Percentiles rank a stretch among this genome's conserved stretches.
Evolutionary conservation across 2,797 vertebrate species (phyloP).

Genomic region (Chelmon rostratus): DNA sequence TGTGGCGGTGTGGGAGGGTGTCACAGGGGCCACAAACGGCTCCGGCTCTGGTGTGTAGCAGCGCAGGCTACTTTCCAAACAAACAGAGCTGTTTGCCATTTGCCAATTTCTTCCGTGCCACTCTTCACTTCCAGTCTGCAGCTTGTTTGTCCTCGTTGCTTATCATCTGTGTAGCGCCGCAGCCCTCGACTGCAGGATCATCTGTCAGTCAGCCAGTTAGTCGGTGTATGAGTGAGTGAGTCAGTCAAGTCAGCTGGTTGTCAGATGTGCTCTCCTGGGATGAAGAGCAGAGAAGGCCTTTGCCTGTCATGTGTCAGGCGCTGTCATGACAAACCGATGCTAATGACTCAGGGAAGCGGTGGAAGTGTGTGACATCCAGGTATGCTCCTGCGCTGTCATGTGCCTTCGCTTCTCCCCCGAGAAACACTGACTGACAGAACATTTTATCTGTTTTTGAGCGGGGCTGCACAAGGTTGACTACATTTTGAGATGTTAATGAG

Average conservation of each 20-base stretch:
- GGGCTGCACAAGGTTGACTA: constrained; percentile 42
- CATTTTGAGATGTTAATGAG: constrained; percentile 67
- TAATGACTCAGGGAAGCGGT: constrained; percentile 63
- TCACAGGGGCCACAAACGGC: constrained; percentile 32
- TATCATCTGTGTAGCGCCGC: constrained; percentile 27
- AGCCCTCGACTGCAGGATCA: constrained; percentile 29
- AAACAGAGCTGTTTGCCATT: constrained; percentile 26
- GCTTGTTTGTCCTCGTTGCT: constrained; percentile 53
- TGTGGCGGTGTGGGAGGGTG: not conserved
- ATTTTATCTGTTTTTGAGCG: constrained; percentile 59
- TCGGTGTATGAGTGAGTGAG: constrained; percentile 54
- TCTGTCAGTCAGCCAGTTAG: constrained; percentile 59
- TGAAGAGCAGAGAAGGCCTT: constrained; percentile 53
- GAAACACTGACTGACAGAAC: constrained; percentile 60
- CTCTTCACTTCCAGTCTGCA: constrained; percentile 26
- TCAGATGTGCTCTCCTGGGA: constrained; percentile 65
- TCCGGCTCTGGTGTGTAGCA: constrained; percentile 7
- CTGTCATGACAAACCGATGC: constrained; percentile 68
- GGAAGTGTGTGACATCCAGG: constrained; percentile 58
- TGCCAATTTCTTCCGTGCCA: constrained; percentile 28
- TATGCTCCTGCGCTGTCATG: constrained; percentile 54
- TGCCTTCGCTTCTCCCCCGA: constrained; percentile 42
- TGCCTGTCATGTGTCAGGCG: constrained; percentile 71
- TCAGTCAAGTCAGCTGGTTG: constrained; percentile 64
- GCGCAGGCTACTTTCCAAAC: constrained; percentile 36